A percentile compares a stretch with the other conserved stretches of the same genome.
phyloP scores from a whole-genome alignment of 2,797 vertebrate genomes.

The Oryzias dopingdopingensis region DNA sequence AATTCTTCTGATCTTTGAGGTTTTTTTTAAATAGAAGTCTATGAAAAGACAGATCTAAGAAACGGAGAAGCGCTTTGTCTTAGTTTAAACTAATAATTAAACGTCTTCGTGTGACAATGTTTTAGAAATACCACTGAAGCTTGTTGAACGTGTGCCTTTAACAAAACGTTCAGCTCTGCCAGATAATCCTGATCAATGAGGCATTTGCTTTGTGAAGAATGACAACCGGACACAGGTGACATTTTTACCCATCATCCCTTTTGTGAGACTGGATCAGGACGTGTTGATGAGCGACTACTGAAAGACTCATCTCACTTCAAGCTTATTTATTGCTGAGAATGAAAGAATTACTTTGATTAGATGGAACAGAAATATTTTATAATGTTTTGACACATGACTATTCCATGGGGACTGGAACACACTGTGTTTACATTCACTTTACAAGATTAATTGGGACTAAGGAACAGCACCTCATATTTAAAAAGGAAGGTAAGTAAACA shows the following conservation, averaged over 20 bases:
- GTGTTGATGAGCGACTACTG: conserved; percentile 37
- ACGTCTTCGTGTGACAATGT: conserved; percentile 58
- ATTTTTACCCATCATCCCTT: conserved; percentile 57
- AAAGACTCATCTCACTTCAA: conserved; percentile 27
- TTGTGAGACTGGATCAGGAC: no score
- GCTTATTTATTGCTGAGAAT: conserved; percentile 31
- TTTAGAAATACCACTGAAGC: conserved; percentile 37
- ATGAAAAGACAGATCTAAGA: conserved; percentile 60
- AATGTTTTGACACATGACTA: conserved; percentile 46
- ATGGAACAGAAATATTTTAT: conserved; percentile 39
- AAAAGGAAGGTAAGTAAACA: no score
- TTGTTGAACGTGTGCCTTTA: conserved; percentile 67
- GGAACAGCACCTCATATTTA: conserved; percentile 6
- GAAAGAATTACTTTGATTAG: conserved; percentile 33
- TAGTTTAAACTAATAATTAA: conserved; percentile 58
- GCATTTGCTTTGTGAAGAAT: conserved; percentile 45
- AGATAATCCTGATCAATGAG: conserved; percentile 62
- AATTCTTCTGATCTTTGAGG: conserved; percentile 47
- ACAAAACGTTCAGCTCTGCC: conserved; percentile 34
- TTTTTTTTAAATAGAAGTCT: conserved; percentile 40
- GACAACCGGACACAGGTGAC: conserved; percentile 45
- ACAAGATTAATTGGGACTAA: conserved; percentile 44
- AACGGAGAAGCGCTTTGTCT: conserved; percentile 47
- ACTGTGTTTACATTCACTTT: conserved; percentile 37
- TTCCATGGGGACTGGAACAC: conserved; percentile 35